Evolutionary conservation across 2,113 vertebrate genomes (phyloP), one percentile per base, ranked within the genome.

Genomic region (Cathartes aura): DNA sequence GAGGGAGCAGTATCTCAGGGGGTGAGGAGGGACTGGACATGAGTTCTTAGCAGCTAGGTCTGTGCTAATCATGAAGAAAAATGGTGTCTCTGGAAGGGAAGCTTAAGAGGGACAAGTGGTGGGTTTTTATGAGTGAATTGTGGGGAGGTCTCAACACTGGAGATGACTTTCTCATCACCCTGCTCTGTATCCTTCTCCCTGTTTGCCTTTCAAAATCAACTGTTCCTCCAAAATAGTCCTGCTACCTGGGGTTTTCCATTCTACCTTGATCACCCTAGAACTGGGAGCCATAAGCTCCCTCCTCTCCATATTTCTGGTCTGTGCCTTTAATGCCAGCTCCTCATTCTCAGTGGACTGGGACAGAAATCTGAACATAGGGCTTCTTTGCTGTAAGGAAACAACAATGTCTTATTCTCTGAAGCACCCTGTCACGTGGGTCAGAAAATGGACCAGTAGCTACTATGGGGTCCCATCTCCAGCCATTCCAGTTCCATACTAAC

Each of bases 181-280:
- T 72, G 24, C 27, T 55, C 27, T 53, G 3, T 26, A 11, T 68
- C n/a, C n/a, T 93, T 56, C 29, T 82, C 16, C 42, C 22, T 71
- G 10, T 64, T 73, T 93, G 45, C 18, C 32, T 40, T 90, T 98
- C 98, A 97, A 99, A 89, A 98, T 98, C 47, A 99, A 98, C 89
- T 98, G 97, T 85, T 98, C 97, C 85, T 98, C 98, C 53, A 97
- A 97, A 91, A 98, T 94, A 97, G 97, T 98, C 85, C 71, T 88
- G 12, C 96, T 97, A 42, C 93, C 95, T 72, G 97, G 90, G 52
- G 95, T 98, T 95, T 94, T 97, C 15, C 79, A 97, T 50, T 98
- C 98, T 82, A 97, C 96, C 63, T 98, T 98, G 62, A 95, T 98
- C 90, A 98, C 96, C 11, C 79, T 98, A 58, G 97, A 98, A 11